Conservation (phyloP, 2,888 invertebrate species). For the Crioceris asparagi region DNA sequence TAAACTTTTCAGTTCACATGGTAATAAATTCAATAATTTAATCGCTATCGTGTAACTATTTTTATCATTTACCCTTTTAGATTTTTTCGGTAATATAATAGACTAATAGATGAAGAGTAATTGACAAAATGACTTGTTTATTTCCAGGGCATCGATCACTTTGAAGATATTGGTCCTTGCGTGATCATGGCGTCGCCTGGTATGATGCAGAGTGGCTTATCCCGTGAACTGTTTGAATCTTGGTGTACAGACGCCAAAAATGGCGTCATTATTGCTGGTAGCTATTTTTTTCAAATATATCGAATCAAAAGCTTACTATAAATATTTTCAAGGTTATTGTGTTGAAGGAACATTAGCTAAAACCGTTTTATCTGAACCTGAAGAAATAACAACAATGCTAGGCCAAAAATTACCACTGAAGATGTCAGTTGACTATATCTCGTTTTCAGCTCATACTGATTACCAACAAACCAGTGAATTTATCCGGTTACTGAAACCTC, state of each 20-base stretch:
- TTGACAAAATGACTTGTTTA: too few species aligned
- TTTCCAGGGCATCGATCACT: conserved; percentile 88
- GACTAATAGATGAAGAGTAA: too few species aligned
- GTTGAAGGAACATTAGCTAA: conserved; percentile 87
- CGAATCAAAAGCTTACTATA: too few species aligned
- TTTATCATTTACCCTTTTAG: too few species aligned
- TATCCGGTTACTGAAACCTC: conserved; percentile 84
- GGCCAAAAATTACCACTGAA: conserved; percentile 93
- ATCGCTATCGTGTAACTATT: too few species aligned
- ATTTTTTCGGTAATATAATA: too few species aligned
- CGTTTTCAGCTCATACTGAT: conserved; percentile 98
- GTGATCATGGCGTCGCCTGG: conserved; percentile 99
- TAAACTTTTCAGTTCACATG: too few species aligned
- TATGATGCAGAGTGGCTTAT: conserved; percentile 99
- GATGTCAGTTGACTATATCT: conserved; percentile 98
- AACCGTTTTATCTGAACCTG: conserved; percentile 92
- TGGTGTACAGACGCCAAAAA: conserved; percentile 99
- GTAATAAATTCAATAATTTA: too few species aligned
- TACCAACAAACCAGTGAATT: conserved; percentile 98
- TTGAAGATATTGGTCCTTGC: conserved; percentile 98
- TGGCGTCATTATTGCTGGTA: conserved; percentile 94
- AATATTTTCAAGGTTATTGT: conserved; percentile 62
- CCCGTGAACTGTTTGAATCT: conserved; percentile 92
- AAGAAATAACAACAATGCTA: conserved; percentile 89
- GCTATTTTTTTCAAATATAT: too few species aligned